These are phyloP conservation scores for Myotis findleyi DNA, from an alignment of 2,797 vertebrate genomes.

Conservation along the genomic window DNA sequence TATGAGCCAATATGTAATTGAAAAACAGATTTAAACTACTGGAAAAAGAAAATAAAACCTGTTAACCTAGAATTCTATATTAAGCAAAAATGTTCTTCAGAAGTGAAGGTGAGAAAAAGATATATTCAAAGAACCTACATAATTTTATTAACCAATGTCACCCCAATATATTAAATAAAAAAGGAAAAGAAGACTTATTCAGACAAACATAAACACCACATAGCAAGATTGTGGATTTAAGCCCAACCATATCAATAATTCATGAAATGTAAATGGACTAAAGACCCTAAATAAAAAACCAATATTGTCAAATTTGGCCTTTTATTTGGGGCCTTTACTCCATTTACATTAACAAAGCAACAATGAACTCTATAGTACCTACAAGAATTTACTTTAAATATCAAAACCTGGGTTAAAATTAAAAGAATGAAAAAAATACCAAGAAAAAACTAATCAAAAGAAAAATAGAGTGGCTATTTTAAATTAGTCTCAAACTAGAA, in stretches of 20 bases:
- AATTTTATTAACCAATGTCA: too few relatives aligned
- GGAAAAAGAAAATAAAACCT: too few relatives aligned
- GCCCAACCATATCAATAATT: not conserved
- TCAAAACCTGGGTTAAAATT: not conserved
- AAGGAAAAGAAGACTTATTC: not conserved
- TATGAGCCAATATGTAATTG: too few relatives aligned
- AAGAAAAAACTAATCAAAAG: not conserved
- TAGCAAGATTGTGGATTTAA: not conserved
- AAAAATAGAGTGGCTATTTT: not conserved
- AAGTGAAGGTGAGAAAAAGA: too few relatives aligned
- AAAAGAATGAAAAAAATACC: conserved; percentile 17
- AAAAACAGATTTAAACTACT: too few relatives aligned
- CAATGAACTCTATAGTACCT: not conserved
- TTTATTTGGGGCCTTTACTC: not conserved
- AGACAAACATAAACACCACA: not conserved
- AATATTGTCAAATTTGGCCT: not conserved
- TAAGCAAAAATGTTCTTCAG: too few relatives aligned
- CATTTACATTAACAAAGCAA: not conserved
- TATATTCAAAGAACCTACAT: too few relatives aligned
- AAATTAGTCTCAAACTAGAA: not conserved
- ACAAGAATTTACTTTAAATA: not conserved
- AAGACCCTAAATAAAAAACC: too few relatives aligned
- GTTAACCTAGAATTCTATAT: too few relatives aligned
- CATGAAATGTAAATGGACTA: too few relatives aligned
- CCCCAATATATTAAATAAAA: too few relatives aligned